These are phyloP conservation scores for Eleutherodactylus coqui DNA, from an alignment of 2,797 vertebrate genomes.

Conservation along the genomic window DNA sequence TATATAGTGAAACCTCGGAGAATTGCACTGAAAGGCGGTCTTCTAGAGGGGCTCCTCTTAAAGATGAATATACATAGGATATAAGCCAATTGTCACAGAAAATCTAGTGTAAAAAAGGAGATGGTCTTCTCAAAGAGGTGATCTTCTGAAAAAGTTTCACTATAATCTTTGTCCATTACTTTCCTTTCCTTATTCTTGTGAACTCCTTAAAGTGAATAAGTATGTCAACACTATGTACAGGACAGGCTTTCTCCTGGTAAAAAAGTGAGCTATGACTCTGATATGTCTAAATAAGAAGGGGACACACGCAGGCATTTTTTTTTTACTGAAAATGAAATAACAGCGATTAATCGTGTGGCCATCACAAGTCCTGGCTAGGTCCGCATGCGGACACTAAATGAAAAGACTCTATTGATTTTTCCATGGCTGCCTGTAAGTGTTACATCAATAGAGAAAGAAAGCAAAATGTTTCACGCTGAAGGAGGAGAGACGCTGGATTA, in stretches of 20 bases:
- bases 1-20: no score
- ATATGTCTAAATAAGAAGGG: conserved; percentile 64
- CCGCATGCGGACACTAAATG: conserved; percentile 74
- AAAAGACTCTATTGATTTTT: conserved; percentile 98
- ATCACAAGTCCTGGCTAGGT: conserved; percentile 57
- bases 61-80: no score
- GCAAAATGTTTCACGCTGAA: conserved; percentile 91
- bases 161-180: no score
- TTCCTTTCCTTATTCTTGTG: not conserved
- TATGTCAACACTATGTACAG: not conserved
- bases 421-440: conserved; percentile 99
- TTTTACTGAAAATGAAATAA: conserved; percentile 67
- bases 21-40: no score
- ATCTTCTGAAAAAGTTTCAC: no score
- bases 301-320: conserved; percentile 66
- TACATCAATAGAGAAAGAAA: conserved; percentile 99
- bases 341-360: conserved; percentile 57
- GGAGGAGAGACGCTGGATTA: conserved; percentile 87
- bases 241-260: conserved; percentile 16
- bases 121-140: no score
- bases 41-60: no score
- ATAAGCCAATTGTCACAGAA: no score
- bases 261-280: conserved; percentile 64
- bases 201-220: not conserved
- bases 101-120: no score